Evolutionary conservation across 2,888 invertebrate species (phyloP).

Genomic region (Iselma pallidipennis): DNA sequence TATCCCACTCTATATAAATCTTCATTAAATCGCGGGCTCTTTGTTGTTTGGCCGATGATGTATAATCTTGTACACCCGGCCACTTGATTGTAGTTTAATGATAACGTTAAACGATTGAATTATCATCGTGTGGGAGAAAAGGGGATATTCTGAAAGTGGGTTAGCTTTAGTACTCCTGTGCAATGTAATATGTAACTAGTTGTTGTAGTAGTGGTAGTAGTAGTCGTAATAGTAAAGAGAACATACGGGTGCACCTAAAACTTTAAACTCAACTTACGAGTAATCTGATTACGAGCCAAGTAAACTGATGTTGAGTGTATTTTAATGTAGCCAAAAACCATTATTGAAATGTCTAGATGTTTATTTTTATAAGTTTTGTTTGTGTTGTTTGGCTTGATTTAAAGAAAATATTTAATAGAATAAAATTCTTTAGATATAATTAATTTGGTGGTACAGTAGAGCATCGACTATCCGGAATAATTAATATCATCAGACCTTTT

Average conservation of each 20-base stretch:
- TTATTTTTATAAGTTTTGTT: slow-evolving; percentile 7
- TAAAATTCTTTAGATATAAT: too few species aligned
- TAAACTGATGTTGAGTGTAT: slow-evolving; percentile 14
- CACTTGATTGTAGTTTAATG: slow-evolving; percentile 26
- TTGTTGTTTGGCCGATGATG: slow-evolving; percentile 17
- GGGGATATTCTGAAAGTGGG: background rate
- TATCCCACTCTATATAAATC: slow-evolving; percentile 11
- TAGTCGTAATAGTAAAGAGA: background rate
- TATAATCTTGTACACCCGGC: slow-evolving; percentile 9
- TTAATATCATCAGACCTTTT: too few species aligned
- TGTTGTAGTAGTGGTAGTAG: too few species aligned
- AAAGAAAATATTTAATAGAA: too few species aligned
- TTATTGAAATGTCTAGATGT: slow-evolving; percentile 23
- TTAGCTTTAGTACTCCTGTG: too few species aligned
- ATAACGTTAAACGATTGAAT: slow-evolving; percentile 25
- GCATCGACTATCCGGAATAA: too few species aligned
- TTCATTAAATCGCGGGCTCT: slow-evolving; percentile 14
- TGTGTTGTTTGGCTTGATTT: background rate
- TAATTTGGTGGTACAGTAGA: too few species aligned
- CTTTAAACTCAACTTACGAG: slow-evolving; percentile 22
- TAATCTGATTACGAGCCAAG: slow-evolving; percentile 17
- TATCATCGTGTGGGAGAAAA: slow-evolving; percentile 9
- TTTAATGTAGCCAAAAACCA: slow-evolving; percentile 19
- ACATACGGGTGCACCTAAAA: slow-evolving; percentile 10
- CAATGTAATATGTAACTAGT: too few species aligned